A percentile compares a stretch with the other conserved stretches of the same genome.
Evolutionary conservation across 2,113 vertebrate species (phyloP).

Genomic region (Thalassoma bifasciatum): DNA sequence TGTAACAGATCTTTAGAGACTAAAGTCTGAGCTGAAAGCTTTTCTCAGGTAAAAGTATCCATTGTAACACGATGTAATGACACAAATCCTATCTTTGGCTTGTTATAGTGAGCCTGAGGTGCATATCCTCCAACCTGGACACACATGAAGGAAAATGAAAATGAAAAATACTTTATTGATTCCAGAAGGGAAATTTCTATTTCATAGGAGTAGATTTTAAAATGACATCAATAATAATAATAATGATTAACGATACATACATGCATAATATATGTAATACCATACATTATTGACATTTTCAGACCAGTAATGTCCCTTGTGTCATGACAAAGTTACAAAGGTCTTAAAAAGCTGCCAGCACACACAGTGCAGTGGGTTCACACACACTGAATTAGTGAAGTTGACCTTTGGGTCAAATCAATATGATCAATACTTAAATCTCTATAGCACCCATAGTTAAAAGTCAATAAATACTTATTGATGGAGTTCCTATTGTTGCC

Average conservation of each 20-base stretch:
- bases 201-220: too few species aligned
- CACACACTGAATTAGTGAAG: constrained; percentile 1
- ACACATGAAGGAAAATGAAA: too few species aligned
- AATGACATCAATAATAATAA: too few species aligned
- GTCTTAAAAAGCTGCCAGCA: constrained; percentile 4
- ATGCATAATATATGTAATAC: too few species aligned
- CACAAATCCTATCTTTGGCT: neutral
- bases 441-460: constrained; percentile 33
- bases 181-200: too few species aligned
- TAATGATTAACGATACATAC: too few species aligned
- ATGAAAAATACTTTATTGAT: too few species aligned
- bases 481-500: neutral
- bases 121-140: neutral
- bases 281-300: neutral
- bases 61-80: neutral
- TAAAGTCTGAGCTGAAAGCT: too few species aligned
- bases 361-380: constrained; percentile 3
- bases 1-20: too few species aligned
- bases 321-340: neutral
- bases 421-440: constrained; percentile 33
- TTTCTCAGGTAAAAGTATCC: neutral
- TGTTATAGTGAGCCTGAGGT: neutral
- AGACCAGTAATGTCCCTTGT: neutral
- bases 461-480: constrained; percentile 31
- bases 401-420: constrained; percentile 44